Base-by-base conservation (phyloP, 1,140 invertebrate species). In the Eurosta solidaginis region DNA sequence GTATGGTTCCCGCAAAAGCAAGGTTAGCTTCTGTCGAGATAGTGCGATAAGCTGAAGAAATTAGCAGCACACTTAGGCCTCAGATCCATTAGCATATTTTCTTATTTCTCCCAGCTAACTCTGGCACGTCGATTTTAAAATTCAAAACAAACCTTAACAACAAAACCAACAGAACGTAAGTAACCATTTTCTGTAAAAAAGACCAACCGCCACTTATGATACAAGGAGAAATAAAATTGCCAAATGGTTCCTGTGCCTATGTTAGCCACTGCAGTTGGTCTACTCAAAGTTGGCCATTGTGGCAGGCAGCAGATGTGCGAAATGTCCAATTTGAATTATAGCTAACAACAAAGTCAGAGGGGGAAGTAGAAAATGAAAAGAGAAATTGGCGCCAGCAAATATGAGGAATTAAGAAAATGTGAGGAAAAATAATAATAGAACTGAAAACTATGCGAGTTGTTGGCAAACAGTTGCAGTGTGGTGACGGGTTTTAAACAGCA, bases 221-320 rank as follows among this genome's bases (percentile, higher is more conserved):
- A n/a, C n/a, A n/a, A n/a, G n/a, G n/a, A n/a, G n/a, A n/a, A n/a
- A n/a, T n/a, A n/a, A n/a, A n/a, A n/a, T n/a, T n/a, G 14, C 59
- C 33, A 33, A 33, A 7, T 68, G 22, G 29, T 40, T 17, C 59
- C 9, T 33, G 27, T 68, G 33, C 33, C 33, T 14, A 68, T 40
- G 29, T 42, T 40, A 33, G 59, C 33, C 59, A 33, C 33, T 36
- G n/a, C 33, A 25, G 33, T 68, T 68, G 59, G 33, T 33, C 59
- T 22, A 68, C 33, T 20, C 59, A 68, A 40, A 6, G 33, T 40
- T 40, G 33, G 33, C 33, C 27, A n/a, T n/a, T 42, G 59, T 40
- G 59, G 59, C 59, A 68, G 27, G 59, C 59, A 68, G 59, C 59
- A 68, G 59, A 68, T 68, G 59, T 68, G 59, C 59, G 33, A 68